Percentiles rank a stretch among this genome's conserved stretches.
These are phyloP conservation scores for Microctenopoma stevenorrisi DNA, from an alignment of 2,797 vertebrate species.

Conservation along the genomic window DNA sequence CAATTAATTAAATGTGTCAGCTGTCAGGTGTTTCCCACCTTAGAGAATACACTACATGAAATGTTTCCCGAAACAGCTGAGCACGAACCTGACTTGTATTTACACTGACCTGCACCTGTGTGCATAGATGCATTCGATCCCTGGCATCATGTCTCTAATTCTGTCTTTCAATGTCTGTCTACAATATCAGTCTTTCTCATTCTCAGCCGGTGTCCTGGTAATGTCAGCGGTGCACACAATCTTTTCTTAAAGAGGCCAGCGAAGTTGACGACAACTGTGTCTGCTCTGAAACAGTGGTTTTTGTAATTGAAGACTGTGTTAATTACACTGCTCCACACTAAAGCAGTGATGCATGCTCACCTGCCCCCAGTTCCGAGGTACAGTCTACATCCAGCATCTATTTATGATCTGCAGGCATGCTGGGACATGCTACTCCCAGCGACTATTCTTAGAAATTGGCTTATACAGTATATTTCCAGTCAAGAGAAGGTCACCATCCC, in stretches of 20 bases:
- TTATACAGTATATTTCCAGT: conserved; percentile 33
- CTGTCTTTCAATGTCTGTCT: conserved; percentile 17
- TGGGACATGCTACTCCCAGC: conserved; percentile 40
- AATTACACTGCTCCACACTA: conserved; percentile 50
- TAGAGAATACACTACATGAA: not conserved
- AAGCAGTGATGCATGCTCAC: conserved; percentile 34
- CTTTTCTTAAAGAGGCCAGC: not conserved
- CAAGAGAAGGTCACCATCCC: conserved; percentile 42
- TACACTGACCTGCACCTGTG: not conserved
- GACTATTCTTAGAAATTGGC: conserved; percentile 42
- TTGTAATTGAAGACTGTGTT: conserved; percentile 37
- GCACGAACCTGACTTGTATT: conserved; percentile 3
- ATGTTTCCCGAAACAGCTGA: conserved; percentile 17
- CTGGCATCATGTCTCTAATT: conserved; percentile 24
- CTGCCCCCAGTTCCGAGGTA: conserved; percentile 21
- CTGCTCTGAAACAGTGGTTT: conserved; percentile 7
- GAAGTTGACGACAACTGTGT: conserved; percentile 1
- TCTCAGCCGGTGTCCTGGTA: conserved; percentile 8
- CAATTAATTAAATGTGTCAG: conserved; percentile 17
- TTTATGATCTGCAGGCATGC: conserved; percentile 52
- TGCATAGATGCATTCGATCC: not conserved
- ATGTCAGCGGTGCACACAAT: not conserved
- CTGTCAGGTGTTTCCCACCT: conserved; percentile 4
- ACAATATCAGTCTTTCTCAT: conserved; percentile 9
- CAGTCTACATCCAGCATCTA: conserved; percentile 44